A percentile compares a stretch with the other conserved stretches of the same genome.
These are phyloP conservation scores for Cyrtonyx montezumae DNA, from an alignment of 2,113 vertebrate species.

Conservation along the genomic window DNA sequence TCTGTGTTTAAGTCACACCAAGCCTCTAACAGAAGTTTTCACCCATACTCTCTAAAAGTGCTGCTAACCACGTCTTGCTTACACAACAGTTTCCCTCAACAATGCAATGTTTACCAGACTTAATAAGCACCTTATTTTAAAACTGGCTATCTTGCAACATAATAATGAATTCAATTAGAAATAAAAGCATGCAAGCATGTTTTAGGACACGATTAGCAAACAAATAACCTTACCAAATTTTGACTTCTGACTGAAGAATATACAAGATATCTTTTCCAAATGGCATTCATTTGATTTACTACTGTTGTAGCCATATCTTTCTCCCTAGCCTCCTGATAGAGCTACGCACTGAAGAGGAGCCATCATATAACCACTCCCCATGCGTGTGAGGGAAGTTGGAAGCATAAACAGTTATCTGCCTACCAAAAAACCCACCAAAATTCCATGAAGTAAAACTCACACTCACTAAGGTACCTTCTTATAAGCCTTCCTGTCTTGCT, in stretches of 20 bases:
- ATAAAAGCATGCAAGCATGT: background rate
- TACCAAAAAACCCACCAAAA: too few relatives aligned
- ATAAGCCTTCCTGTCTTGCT: background rate
- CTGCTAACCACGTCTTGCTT: background rate
- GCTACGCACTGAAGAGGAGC: background rate
- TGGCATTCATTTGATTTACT: background rate
- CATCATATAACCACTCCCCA: background rate
- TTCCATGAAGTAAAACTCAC: background rate
- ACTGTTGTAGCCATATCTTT: background rate
- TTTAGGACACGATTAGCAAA: background rate
- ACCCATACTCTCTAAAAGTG: background rate
- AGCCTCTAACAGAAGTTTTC: background rate
- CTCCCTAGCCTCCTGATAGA: background rate
- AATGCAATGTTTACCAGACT: accelerated
- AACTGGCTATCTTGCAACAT: background rate
- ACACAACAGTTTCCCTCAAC: background rate
- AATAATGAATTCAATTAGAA: background rate
- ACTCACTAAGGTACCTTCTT: background rate
- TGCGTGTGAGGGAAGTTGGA: background rate
- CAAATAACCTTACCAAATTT: background rate
- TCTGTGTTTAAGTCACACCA: background rate
- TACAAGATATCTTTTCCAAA: accelerated
- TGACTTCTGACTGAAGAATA: background rate
- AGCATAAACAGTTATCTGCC: background rate
- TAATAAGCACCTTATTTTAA: background rate